phyloP scores from a whole-genome alignment of 2,888 invertebrate species.

The Sisyra terminalis region DNA sequence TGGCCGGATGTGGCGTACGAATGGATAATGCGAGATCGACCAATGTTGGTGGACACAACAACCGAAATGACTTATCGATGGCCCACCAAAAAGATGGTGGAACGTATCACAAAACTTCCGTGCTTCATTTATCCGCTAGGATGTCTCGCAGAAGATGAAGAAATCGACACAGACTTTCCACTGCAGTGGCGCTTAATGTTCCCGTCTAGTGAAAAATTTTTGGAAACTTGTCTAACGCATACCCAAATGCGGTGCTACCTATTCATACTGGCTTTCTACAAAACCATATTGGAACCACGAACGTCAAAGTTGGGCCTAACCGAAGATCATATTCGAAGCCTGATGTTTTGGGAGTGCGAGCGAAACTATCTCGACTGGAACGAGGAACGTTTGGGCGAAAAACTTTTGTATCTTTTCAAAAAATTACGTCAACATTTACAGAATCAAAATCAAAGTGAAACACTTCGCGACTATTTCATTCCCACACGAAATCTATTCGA shows the following conservation, averaged over 20 bases:
- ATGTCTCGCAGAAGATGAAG: slow-evolving; percentile 24
- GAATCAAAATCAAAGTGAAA: slow-evolving; percentile 30
- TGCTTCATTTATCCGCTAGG: slow-evolving; percentile 57
- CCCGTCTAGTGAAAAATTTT: slow-evolving; percentile 56
- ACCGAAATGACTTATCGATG: slow-evolving; percentile 44
- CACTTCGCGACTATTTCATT: slow-evolving; percentile 51
- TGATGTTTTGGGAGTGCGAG: slow-evolving; percentile 66
- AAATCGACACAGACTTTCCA: too few species aligned
- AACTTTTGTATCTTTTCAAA: slow-evolving; percentile 41
- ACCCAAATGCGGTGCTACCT: slow-evolving; percentile 56
- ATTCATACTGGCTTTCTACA: slow-evolving; percentile 49
- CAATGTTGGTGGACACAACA: slow-evolving; percentile 35
- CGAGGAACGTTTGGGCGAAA: slow-evolving; percentile 54
- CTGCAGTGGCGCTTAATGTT: slow-evolving; percentile 67
- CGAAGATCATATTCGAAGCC: slow-evolving; percentile 52
- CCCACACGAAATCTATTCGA: slow-evolving; percentile 54
- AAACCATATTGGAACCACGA: slow-evolving; percentile 51
- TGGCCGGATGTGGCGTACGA: slow-evolving; percentile 59
- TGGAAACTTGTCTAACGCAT: slow-evolving; percentile 53
- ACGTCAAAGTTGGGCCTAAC: slow-evolving; percentile 46
- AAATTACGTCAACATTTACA: slow-evolving; percentile 45
- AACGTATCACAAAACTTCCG: slow-evolving; percentile 44
- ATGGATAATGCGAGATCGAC: slow-evolving; percentile 44
- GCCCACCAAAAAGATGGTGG: slow-evolving; percentile 51
- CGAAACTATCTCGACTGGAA: slow-evolving; percentile 51